These are phyloP conservation scores for Hycleus cichorii DNA, from an alignment of 1,140 invertebrate genomes.

Conservation along the genomic window DNA sequence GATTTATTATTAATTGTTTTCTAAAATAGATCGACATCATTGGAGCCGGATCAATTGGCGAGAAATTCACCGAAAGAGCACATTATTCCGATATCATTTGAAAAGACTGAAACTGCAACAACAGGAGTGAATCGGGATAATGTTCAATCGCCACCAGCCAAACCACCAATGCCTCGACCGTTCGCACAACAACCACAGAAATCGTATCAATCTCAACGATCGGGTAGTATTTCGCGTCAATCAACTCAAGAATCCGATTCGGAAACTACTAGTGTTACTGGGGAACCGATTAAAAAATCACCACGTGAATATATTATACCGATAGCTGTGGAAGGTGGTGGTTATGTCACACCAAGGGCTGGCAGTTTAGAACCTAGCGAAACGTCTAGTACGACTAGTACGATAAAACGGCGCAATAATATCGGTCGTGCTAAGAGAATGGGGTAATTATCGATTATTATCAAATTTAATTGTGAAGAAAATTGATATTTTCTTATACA, in stretches of 20 bases:
- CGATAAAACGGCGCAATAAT: slow-evolving; percentile 35
- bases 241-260: slow-evolving; percentile 63
- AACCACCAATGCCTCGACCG: slow-evolving; percentile 43
- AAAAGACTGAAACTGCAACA: slow-evolving; percentile 28
- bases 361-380: slow-evolving; percentile 66
- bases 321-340: slow-evolving; percentile 80
- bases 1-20: neutral
- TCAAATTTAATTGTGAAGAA: neutral
- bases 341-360: slow-evolving; percentile 71
- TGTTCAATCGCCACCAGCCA: slow-evolving; percentile 39
- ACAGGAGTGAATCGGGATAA: slow-evolving; percentile 4
- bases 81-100: slow-evolving; percentile 51
- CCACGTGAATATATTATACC: slow-evolving; percentile 86
- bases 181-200: slow-evolving; percentile 41
- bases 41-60: slow-evolving; percentile 39
- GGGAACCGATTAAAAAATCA: slow-evolving; percentile 76
- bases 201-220: slow-evolving; percentile 35
- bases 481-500: slow-evolving; percentile 7
- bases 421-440: slow-evolving; percentile 45
- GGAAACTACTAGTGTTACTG: slow-evolving; percentile 44
- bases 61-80: slow-evolving; percentile 44
- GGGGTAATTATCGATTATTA: slow-evolving; percentile 38
- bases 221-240: slow-evolving; percentile 51
- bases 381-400: slow-evolving; percentile 46
- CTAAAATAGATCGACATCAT: slow-evolving; percentile 38